A percentile compares a stretch with the other conserved stretches of the same genome.
These are phyloP conservation scores for Carduelis carduelis DNA, from an alignment of 2,797 vertebrate genomes.

Conservation along the genomic window DNA sequence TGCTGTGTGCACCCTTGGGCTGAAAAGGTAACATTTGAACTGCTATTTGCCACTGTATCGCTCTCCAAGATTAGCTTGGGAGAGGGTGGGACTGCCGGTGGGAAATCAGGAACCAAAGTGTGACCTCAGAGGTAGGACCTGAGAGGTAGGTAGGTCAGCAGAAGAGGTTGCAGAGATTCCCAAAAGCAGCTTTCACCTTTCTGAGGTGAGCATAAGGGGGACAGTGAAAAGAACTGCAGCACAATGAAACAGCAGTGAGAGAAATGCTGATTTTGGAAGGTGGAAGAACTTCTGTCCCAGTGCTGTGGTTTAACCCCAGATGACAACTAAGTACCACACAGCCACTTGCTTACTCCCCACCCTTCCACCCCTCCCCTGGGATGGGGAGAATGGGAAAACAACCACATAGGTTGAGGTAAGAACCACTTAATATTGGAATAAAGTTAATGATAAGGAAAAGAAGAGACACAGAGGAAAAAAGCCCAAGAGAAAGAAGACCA, in stretches of 20 bases:
- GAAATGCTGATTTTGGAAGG: not conserved
- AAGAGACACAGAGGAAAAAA: not conserved
- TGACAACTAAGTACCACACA: not conserved
- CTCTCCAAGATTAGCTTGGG: not conserved
- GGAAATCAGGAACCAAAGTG: not conserved
- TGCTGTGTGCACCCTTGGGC: rapidly evolving
- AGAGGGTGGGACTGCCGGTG: not conserved
- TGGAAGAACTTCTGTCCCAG: not conserved
- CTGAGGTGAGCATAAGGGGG: not conserved
- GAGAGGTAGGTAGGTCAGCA: not conserved
- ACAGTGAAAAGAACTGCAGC: not conserved
- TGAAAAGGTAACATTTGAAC: not conserved
- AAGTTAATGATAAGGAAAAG: not conserved
- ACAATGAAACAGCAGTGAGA: not conserved
- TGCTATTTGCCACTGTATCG: not conserved
- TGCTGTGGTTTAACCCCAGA: not conserved
- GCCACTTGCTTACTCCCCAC: rapidly evolving
- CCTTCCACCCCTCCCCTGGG: not conserved
- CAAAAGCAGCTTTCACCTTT: not conserved
- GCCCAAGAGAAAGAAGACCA: not conserved
- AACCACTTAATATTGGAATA: not conserved
- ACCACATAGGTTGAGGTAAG: not conserved
- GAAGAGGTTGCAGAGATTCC: not conserved
- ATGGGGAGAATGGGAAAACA: not conserved
- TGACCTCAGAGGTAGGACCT: not conserved